Evolutionary conservation across 2,888 invertebrate species (phyloP).

Genomic region (Sipunculus nudus): DNA sequence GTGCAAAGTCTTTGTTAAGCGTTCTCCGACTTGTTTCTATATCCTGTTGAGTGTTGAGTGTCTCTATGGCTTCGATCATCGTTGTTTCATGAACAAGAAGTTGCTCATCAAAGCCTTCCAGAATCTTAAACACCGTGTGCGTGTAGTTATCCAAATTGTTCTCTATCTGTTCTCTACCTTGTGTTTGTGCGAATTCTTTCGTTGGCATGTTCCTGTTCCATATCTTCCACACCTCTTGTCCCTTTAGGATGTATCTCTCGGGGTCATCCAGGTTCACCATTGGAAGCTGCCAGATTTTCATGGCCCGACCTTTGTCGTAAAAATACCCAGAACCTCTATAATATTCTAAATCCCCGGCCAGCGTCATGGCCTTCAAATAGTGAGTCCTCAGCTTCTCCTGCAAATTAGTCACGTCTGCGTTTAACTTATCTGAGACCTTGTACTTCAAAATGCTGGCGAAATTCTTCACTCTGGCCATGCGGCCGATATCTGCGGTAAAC

Average conservation of each 20-base stretch:
- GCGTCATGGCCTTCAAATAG: constrained; percentile 23
- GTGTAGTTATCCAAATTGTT: background rate
- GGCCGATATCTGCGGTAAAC: too few relatives aligned
- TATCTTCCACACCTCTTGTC: constrained; percentile 8
- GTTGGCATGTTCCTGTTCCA: constrained; percentile 10
- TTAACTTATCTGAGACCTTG: too few relatives aligned
- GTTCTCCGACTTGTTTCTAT: background rate
- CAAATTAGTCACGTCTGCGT: background rate
- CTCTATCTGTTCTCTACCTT: background rate
- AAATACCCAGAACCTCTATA: constrained; percentile 12
- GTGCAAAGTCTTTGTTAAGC: constrained; percentile 9
- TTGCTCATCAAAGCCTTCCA: constrained; percentile 30
- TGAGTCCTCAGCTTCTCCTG: background rate
- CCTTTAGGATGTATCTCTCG: background rate
- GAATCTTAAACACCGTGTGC: background rate
- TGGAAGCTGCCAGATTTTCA: constrained; percentile 34
- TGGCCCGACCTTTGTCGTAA: constrained; percentile 20
- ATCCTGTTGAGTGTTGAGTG: background rate
- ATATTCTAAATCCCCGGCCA: constrained; percentile 24
- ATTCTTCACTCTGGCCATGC: too few relatives aligned
- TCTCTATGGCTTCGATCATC: constrained; percentile 15
- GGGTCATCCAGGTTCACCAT: constrained; percentile 28
- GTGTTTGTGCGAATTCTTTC: background rate
- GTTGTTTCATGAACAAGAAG: constrained; percentile 21
- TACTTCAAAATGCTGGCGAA: too few relatives aligned